Conservation (phyloP, 2,113 vertebrate species). For the Paramisgurnus dabryanus region DNA sequence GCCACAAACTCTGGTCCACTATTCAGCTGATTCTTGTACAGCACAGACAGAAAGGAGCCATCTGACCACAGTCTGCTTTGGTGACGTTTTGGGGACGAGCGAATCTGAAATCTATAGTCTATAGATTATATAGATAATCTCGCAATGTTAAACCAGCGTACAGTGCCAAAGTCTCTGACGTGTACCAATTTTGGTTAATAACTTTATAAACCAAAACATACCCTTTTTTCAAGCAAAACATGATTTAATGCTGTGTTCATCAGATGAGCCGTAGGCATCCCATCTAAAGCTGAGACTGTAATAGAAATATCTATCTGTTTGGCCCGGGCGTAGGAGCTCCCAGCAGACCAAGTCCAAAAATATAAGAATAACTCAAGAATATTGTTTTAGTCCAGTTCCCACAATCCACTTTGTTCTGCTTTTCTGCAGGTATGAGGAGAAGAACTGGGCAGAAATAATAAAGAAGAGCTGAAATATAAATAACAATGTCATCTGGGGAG, state of each 20-base stretch:
- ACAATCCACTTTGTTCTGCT: slow-evolving; percentile 7
- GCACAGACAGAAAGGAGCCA: background rate
- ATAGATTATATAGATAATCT: too few species aligned
- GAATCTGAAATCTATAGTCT: too few species aligned
- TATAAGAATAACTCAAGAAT: background rate
- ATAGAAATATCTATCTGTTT: slow-evolving; percentile 7
- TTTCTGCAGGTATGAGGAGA: slow-evolving; percentile 13
- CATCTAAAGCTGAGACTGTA: slow-evolving; percentile 8
- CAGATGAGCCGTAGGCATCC: background rate
- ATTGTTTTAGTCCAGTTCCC: slow-evolving; percentile 14
- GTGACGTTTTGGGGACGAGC: too few species aligned
- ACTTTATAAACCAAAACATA: too few species aligned
- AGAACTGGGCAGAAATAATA: too few species aligned
- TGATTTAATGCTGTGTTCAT: background rate
- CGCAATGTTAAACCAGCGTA: too few species aligned
- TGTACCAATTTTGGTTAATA: too few species aligned
- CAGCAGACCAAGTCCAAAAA: slow-evolving; percentile 21
- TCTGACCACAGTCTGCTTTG: background rate
- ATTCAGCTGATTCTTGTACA: background rate
- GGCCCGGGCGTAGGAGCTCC: background rate
- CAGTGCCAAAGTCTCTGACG: too few species aligned
- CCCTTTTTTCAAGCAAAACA: too few species aligned
- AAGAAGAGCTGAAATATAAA: slow-evolving; percentile 4
- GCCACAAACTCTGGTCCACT: slow-evolving; percentile 9
- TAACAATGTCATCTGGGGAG: background rate